A percentile compares a stretch with the other conserved stretches of the same genome.
phyloP scores from a whole-genome alignment of 2,888 invertebrate species.

The Galeruca laticollis region DNA sequence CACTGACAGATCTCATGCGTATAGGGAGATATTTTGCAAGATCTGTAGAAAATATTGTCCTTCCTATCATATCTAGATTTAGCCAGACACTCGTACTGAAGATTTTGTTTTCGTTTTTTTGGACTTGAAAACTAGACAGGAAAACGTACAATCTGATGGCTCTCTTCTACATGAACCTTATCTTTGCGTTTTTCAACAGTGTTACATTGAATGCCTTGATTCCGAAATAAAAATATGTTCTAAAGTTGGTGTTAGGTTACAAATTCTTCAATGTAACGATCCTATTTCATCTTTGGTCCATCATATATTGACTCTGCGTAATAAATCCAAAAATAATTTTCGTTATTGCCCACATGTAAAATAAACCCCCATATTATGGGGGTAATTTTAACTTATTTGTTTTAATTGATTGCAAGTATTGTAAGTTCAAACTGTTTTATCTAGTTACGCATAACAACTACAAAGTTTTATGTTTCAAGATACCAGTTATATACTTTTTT shows the following conservation, averaged over 20 bases:
- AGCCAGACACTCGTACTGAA: slow-evolving; percentile 19
- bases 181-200: slow-evolving; percentile 12
- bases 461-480: too few species aligned
- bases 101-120: slow-evolving; percentile 45
- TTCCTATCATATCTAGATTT: slow-evolving; percentile 36
- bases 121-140: slow-evolving; percentile 46
- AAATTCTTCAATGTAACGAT: slow-evolving; percentile 13
- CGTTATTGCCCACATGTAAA: slow-evolving; percentile 39
- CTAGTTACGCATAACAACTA: too few species aligned
- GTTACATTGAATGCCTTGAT: slow-evolving; percentile 11
- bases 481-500: too few species aligned
- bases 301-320: slow-evolving; percentile 24
- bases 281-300: slow-evolving; percentile 5
- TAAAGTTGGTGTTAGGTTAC: slow-evolving; percentile 20
- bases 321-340: slow-evolving; percentile 28
- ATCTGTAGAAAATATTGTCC: slow-evolving; percentile 34
- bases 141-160: slow-evolving; percentile 25
- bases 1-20: slow-evolving; percentile 24
- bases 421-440: too few species aligned
- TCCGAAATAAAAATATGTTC: background rate
- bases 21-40: slow-evolving; percentile 28
- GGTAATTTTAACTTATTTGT: too few species aligned
- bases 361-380: too few species aligned
- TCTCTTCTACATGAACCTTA: slow-evolving; percentile 41
- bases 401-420: too few species aligned